These are phyloP conservation scores for Patella depressa DNA, from an alignment of 2,888 invertebrate genomes.

Conservation along the genomic window DNA sequence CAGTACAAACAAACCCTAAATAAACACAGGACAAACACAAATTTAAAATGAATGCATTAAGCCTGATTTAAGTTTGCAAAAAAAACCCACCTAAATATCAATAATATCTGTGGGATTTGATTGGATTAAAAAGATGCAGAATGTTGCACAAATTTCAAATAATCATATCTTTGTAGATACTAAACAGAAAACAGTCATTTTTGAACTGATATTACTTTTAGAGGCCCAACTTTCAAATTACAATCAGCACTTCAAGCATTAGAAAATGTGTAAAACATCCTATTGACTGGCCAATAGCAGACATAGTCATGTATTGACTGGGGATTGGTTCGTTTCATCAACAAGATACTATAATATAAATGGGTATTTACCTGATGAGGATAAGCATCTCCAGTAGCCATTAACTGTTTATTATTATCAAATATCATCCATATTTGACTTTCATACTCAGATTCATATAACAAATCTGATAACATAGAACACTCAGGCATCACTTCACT, in stretches of 20 bases:
- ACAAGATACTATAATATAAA: not conserved
- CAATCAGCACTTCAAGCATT: not conserved
- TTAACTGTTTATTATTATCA: slow-evolving; percentile 88
- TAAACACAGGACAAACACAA: not conserved
- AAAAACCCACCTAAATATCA: not conserved
- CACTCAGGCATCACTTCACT: slow-evolving; percentile 78
- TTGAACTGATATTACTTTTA: no score
- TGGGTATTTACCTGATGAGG: slow-evolving; percentile 59
- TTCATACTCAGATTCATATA: slow-evolving; percentile 97
- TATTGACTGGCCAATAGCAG: no score
- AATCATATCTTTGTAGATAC: no score
- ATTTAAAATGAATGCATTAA: not conserved
- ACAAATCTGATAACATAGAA: slow-evolving; percentile 84
- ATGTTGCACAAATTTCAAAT: no score
- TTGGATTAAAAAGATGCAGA: no score
- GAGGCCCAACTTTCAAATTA: no score
- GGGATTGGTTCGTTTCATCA: not conserved
- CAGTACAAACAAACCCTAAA: not conserved
- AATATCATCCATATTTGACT: slow-evolving; percentile 97
- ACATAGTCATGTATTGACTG: no score
- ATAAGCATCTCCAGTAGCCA: slow-evolving; percentile 87
- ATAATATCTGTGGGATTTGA: no score
- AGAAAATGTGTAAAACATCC: not conserved
- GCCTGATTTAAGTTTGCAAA: not conserved
- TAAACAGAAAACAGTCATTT: no score